These are phyloP conservation scores for Ceratitis capitata DNA, from an alignment of 1,140 invertebrate genomes.

Conservation along the genomic window DNA sequence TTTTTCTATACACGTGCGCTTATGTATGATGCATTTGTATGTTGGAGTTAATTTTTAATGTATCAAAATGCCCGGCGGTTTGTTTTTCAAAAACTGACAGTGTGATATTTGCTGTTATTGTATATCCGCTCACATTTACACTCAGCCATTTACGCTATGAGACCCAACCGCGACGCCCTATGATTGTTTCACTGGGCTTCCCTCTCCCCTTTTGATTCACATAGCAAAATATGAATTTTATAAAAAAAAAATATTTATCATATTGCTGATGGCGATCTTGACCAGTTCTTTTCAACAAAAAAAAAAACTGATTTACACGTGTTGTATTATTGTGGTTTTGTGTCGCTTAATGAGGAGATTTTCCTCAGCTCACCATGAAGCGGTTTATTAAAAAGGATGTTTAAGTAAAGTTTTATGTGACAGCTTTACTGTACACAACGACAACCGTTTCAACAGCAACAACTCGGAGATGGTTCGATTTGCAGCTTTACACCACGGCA, in stretches of 20 bases:
- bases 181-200: too few relatives aligned
- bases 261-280: neutral
- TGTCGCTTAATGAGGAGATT: neutral
- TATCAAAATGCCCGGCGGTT: conserved; percentile 37
- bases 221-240: neutral
- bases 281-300: neutral
- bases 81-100: conserved; percentile 45
- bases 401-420: too few relatives aligned
- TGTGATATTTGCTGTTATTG: conserved; percentile 41
- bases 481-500: too few relatives aligned
- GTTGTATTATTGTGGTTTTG: neutral
- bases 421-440: neutral
- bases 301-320: too few relatives aligned
- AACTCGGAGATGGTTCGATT: neutral
- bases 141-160: neutral
- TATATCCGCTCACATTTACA: too few relatives aligned
- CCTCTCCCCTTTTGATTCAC: neutral
- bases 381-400: neutral
- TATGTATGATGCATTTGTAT: neutral
- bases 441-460: too few relatives aligned
- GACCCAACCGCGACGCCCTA: too few relatives aligned
- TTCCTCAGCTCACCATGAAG: neutral
- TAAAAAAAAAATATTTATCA: neutral
- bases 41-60: conserved; percentile 46
- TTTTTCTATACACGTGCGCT: neutral